phyloP scores from a whole-genome alignment of 2,888 invertebrate genomes.

The Cryptophagus acutangulus region DNA sequence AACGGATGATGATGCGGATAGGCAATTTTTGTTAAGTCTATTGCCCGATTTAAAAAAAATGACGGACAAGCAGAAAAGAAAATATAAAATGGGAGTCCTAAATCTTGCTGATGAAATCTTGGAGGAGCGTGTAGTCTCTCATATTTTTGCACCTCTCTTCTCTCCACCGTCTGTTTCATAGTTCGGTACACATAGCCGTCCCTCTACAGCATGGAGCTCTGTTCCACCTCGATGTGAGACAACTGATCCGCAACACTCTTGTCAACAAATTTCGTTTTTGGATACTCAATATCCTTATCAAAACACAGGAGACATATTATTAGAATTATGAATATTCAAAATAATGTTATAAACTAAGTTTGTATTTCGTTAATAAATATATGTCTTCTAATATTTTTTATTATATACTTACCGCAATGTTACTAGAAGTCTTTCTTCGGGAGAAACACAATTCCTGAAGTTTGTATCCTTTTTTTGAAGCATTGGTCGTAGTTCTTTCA shows the following conservation, averaged over 20 bases:
- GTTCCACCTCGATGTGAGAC: no score
- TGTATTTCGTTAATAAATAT: slow-evolving; percentile 3
- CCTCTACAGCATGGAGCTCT: no score
- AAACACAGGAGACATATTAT: no score
- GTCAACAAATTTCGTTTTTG: no score
- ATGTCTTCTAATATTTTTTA: no score
- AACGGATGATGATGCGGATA: slow-evolving; percentile 35
- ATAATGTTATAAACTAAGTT: slow-evolving; percentile 7
- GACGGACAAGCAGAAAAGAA: slow-evolving; percentile 51
- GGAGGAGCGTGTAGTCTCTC: slow-evolving; percentile 10
- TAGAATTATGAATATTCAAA: no score
- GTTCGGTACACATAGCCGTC: no score
- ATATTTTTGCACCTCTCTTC: background rate
- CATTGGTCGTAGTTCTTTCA: slow-evolving; percentile 4
- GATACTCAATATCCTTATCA: no score
- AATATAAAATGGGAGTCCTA: slow-evolving; percentile 52
- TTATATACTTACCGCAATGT: slow-evolving; percentile 12
- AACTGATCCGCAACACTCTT: no score
- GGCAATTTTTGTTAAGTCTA: slow-evolving; percentile 53
- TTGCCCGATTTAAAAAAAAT: slow-evolving; percentile 51
- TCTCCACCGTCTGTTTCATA: no score
- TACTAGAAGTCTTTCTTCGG: slow-evolving; percentile 13
- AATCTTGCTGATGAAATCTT: slow-evolving; percentile 15
- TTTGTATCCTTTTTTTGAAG: slow-evolving; percentile 12
- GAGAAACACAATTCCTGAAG: slow-evolving; percentile 7